Evolutionary conservation across 2,888 invertebrate species (phyloP).

Genomic region (Tachina fera): DNA sequence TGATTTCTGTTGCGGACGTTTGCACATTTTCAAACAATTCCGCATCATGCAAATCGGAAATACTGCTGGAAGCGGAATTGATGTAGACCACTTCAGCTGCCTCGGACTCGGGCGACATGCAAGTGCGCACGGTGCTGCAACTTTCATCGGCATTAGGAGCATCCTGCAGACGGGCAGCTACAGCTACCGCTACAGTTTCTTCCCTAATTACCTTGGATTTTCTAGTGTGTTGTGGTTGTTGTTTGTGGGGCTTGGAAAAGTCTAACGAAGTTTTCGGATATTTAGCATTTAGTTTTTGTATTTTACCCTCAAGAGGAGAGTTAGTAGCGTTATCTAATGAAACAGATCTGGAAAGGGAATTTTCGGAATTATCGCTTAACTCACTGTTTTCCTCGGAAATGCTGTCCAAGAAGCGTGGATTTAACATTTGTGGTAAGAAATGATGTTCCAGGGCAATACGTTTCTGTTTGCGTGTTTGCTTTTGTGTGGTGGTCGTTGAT

Average conservation of each 20-base stretch:
- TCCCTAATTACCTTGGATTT: constrained; percentile 76
- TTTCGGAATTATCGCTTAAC: constrained; percentile 78
- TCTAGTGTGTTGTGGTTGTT: constrained; percentile 22
- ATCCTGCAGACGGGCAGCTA: constrained; percentile 86
- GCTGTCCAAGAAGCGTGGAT: constrained; percentile 88
- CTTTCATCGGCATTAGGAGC: constrained; percentile 85
- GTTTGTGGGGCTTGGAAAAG: constrained; percentile 77
- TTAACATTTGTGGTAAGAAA: constrained; percentile 85
- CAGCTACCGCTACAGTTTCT: constrained; percentile 84
- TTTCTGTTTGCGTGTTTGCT: constrained; percentile 84
- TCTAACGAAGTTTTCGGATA: constrained; percentile 82
- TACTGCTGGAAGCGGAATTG: constrained; percentile 87
- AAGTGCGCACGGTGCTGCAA: constrained; percentile 84
- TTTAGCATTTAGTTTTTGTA: constrained; percentile 80
- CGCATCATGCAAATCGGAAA: constrained; percentile 85
- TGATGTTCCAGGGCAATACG: constrained; percentile 85
- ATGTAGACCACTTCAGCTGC: constrained; percentile 88
- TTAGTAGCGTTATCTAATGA: constrained; percentile 84
- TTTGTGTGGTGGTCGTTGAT: constrained; percentile 64
- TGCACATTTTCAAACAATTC: constrained; percentile 80
- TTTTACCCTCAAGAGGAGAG: constrained; percentile 82
- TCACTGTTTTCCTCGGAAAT: constrained; percentile 91
- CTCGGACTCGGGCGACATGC: constrained; percentile 83
- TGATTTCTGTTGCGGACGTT: constrained; percentile 72
- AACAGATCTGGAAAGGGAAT: constrained; percentile 70